phyloP scores from a whole-genome alignment of 2,888 invertebrate species.

The Archaeoteleia sp. region DNA sequence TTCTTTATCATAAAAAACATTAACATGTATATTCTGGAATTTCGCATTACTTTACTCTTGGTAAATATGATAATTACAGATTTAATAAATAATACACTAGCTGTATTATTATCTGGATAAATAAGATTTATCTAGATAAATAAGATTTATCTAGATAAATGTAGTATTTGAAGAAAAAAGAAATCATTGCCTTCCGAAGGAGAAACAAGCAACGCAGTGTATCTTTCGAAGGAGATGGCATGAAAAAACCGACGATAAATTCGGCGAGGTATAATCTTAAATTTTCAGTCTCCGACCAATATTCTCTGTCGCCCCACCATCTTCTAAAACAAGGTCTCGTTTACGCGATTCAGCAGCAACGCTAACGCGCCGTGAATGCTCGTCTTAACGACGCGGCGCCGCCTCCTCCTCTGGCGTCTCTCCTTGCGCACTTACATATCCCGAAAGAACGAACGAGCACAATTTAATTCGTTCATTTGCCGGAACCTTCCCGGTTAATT shows the following conservation, averaged over 20 bases:
- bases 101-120: too few species aligned
- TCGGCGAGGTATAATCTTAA: constrained; percentile 33
- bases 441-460: constrained; percentile 49
- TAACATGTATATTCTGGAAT: too few species aligned
- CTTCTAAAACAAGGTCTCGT: constrained; percentile 40
- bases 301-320: constrained; percentile 24
- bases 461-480: constrained; percentile 67
- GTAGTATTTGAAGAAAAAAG: constrained; percentile 37
- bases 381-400: constrained; percentile 41
- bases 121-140: too few species aligned
- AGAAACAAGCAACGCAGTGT: constrained; percentile 29
- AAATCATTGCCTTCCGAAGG: constrained; percentile 14
- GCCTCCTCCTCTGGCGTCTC: constrained; percentile 19
- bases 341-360: constrained; percentile 47
- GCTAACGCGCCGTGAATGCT: constrained; percentile 45
- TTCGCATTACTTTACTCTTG: too few species aligned
- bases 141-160: too few species aligned
- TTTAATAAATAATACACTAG: too few species aligned
- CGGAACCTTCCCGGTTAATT: constrained; percentile 64
- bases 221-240: constrained; percentile 21
- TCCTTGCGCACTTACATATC: constrained; percentile 37
- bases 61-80: too few species aligned
- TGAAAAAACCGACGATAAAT: constrained; percentile 41
- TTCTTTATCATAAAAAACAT: too few species aligned
- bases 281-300: constrained; percentile 36